phyloP scores from a whole-genome alignment of 1,140 invertebrate genomes.

The Zaprionus vittiger region DNA sequence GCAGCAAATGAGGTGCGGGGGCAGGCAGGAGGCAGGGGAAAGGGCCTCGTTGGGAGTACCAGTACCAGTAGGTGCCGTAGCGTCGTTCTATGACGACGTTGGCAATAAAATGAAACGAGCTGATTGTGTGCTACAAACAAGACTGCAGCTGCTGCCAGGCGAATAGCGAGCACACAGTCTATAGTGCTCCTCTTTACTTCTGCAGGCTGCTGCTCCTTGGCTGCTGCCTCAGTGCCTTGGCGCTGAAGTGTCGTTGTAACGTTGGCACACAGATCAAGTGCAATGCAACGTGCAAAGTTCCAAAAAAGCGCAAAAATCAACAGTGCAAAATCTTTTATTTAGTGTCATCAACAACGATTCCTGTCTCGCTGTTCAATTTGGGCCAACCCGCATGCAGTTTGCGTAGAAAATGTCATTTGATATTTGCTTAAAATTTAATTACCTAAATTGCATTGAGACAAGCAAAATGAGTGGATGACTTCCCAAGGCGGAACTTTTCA shows the following conservation, averaged over 20 bases:
- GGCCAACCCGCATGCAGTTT: constrained; percentile 43
- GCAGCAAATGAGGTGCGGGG: constrained; percentile 10
- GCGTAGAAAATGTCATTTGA: constrained; percentile 55
- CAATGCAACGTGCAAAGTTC: constrained; percentile 82
- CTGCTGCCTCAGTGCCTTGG: constrained; percentile 5
- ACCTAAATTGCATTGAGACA: constrained; percentile 65
- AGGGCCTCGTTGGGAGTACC: not conserved
- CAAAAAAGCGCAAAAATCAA: constrained; percentile 82
- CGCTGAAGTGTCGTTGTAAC: constrained; percentile 75
- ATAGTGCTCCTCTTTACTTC: constrained; percentile 25
- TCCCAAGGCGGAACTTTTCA: not conserved
- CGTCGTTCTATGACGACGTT: constrained; percentile 61
- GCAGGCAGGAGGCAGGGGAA: not conserved
- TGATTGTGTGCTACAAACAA: constrained; percentile 81
- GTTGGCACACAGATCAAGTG: constrained; percentile 83
- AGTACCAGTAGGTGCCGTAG: not conserved
- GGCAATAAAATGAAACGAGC: constrained; percentile 82
- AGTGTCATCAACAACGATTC: constrained; percentile 72
- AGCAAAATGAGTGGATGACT: not conserved
- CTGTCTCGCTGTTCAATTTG: constrained; percentile 52
- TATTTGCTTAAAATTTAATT: constrained; percentile 77
- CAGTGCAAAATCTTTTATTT: constrained; percentile 83
- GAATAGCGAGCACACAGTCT: not conserved
- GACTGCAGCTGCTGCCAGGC: constrained; percentile 42
- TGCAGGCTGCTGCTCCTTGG: constrained; percentile 10